Evolutionary conservation across 2,888 invertebrate species (phyloP), one percentile per base, ranked within the genome.

Genomic region (Phyto melanocephala): DNA sequence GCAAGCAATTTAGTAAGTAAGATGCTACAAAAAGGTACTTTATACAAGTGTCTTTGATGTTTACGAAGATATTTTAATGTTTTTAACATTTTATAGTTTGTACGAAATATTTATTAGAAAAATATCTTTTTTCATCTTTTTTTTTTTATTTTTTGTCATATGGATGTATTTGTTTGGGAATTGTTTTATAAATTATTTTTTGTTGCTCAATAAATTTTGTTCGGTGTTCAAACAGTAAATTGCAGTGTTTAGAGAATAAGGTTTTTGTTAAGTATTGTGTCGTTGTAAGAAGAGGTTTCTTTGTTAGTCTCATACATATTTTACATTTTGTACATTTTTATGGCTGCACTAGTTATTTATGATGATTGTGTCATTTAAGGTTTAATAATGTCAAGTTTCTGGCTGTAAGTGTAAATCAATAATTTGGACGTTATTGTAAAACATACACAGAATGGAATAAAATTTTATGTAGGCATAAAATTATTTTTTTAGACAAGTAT

Each of bases 41-140:
- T 54, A 28, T 40, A 63, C 63, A 70, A 63, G 68, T 75, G 67
- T 42, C 50, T 80, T 80, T 63, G 56, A 56, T 56, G 47, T 33
- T 10, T 58, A 37, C n/a, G n/a, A 62, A 60, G 20, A 68, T 67
- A 52, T 47, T 72, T 70, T 65, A 70, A 35, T 65, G 58, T 24
- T 37, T 15, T 67, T 20, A n/a, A 5, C 33, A 60, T 65, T 67
- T 52, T 52, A 63, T 52, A 62, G 50, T 60, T 67, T 47, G 15
- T 45, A 24, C 65, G 10, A n/a, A n/a, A 13, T 24, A 15, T 63
- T 35, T 40, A 24, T 71, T 71, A 6, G 13, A n/a, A 22, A 42
- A 13, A 22, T 22, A 22, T 35, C 6, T 28, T 6, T 5, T 3
- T 3, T 3, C 28, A 28, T 28, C 6, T 28, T 28, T 28, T 28